A percentile compares a stretch with the other conserved stretches of the same genome.
Evolutionary conservation across 2,113 vertebrate genomes (phyloP).

Genomic region (Rhegmatorhina hoffmannsi): DNA sequence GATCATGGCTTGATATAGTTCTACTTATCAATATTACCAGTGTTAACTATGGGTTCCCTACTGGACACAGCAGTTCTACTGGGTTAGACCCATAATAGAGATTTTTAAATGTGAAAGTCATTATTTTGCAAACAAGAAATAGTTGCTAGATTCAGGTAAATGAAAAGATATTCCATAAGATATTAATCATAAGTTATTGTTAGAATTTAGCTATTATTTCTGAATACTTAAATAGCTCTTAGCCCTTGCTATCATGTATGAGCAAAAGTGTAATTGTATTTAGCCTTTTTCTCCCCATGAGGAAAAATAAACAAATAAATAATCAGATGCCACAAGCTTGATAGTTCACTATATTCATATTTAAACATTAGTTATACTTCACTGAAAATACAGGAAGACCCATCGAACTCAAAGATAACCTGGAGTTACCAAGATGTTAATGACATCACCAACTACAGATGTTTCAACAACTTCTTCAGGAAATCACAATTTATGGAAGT

Average conservation of each 20-base stretch:
- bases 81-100: constrained; percentile 31
- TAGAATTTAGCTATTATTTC: not conserved
- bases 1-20: constrained; percentile 37
- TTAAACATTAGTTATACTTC: constrained; percentile 3
- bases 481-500: not conserved
- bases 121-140: constrained; percentile 52
- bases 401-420: not conserved
- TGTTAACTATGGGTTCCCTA: not conserved
- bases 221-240: not conserved
- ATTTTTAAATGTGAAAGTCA: constrained; percentile 60
- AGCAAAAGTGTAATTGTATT: constrained; percentile 22
- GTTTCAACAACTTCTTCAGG: not conserved
- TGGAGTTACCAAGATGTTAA: not conserved
- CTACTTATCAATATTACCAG: not conserved
- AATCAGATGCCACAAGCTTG: constrained; percentile 26
- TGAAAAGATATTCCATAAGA: not conserved
- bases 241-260: not conserved
- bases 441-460: not conserved
- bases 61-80: constrained; percentile 22
- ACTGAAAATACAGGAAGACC: constrained; percentile 2
- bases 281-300: constrained; percentile 28
- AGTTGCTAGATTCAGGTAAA: constrained; percentile 36
- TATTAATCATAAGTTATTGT: not conserved
- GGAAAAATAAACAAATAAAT: constrained; percentile 9
- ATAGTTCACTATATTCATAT: constrained; percentile 36